Evolutionary conservation across 2,888 invertebrate species (phyloP), one percentile per base, ranked within the genome.

Genomic region (Dorcus hopei): DNA sequence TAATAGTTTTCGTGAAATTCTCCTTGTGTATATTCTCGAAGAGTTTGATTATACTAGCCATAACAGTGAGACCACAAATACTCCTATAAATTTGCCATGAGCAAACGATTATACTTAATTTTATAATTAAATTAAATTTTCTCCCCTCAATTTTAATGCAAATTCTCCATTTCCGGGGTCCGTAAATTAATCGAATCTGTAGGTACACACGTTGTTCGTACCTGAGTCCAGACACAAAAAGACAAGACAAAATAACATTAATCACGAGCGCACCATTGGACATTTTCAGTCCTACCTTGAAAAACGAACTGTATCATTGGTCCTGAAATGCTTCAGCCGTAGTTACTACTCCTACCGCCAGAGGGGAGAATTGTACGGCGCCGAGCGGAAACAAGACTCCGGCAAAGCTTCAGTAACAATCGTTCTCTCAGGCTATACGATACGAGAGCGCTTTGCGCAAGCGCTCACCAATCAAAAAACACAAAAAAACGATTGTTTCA

Each of bases 221-320:
- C 51, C 51, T 39, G 51, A 23, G n/a, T 26, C 23, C 39, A 38
- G 26, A 23, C 38, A 52, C 42, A 59, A 54, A 41, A 59, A 54
- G 49, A 57, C 42, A 59, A 55, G 47, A 49, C 41, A 49, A 48
- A 57, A 55, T 54, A 19, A 11, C 49, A 38, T 33, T 16, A 54
- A 49, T n/a, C 50, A 52, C 52, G 38, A 54, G 64, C 61, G 63
- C 61, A 54, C 64, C 57, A 65, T 65, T 64, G 66, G 65, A 62
- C 59, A 67, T 59, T 61, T 61, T 52, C 60, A 62, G 58, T 64
- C 66, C 66, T 67, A 66, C 65, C 66, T 61, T 64, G 62, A 60
- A 59, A 66, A 62, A 61, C 61, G 61, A 61, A 62, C 59, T 65
- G 63, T 66, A 62, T 64, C 63, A 68, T 68, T 68, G 68, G 68